Conservation (phyloP, 2,797 vertebrate species). For the Rhincodon typus region DNA sequence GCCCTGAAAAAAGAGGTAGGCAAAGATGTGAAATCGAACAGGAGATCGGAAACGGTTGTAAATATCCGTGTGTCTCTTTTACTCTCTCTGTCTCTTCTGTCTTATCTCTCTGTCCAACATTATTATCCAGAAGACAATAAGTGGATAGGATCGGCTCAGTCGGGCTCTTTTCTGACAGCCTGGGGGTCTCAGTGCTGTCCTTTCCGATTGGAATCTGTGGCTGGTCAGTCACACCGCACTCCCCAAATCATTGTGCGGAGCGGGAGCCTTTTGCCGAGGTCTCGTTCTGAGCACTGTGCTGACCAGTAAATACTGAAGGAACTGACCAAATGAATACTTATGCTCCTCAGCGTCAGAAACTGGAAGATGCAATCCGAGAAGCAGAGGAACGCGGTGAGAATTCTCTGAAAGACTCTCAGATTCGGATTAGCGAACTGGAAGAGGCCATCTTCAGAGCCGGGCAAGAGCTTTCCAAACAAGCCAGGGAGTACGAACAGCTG, state of each 20-base stretch:
- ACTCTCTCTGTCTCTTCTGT: not conserved
- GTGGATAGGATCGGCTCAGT: not conserved
- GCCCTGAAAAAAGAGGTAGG: constrained; percentile 65
- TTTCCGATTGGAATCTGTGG: not conserved
- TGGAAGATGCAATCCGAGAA: constrained; percentile 12
- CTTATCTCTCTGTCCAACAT: not conserved
- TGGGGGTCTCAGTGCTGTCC: not conserved
- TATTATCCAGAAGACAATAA: not conserved
- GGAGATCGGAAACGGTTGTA: not conserved
- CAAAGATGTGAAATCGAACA: not conserved
- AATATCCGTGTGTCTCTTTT: not conserved
- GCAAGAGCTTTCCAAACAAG: constrained; percentile 81
- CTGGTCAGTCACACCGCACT: not conserved
- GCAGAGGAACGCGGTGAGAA: constrained; percentile 54
- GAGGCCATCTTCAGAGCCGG: constrained; percentile 77
- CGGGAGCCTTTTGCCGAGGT: not conserved
- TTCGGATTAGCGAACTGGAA: constrained; percentile 73
- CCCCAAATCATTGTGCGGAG: not conserved
- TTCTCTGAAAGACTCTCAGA: constrained; percentile 65
- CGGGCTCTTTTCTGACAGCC: no score
- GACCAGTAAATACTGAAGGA: not conserved
- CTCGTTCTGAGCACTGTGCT: not conserved
- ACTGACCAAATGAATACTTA: not conserved
- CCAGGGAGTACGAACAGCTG: constrained; percentile 85
- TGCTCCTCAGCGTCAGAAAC: not conserved